A percentile compares a stretch with the other conserved stretches of the same genome.
Evolutionary conservation across 2,113 vertebrate genomes (phyloP).

Genomic region (Megaceryle maxima): DNA sequence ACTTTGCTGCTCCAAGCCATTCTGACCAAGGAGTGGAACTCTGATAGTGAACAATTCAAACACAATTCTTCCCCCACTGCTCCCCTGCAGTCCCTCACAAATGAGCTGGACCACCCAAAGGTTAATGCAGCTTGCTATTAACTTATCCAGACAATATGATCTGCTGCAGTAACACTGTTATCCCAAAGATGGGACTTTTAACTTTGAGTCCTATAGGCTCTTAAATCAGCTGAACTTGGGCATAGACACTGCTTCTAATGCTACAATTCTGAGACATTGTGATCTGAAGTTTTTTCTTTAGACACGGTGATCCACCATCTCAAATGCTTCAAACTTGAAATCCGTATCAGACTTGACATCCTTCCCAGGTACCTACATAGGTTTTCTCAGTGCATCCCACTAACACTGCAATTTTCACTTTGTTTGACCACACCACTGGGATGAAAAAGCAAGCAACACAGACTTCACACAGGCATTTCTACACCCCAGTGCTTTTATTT

Average conservation of each 20-base stretch:
- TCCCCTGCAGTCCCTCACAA: not conserved
- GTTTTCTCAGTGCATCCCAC: not conserved
- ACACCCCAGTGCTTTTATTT: not conserved
- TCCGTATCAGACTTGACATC: not conserved
- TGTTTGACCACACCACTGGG: not conserved
- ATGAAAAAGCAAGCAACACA: not conserved
- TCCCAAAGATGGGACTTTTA: not conserved
- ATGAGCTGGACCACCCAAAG: not conserved
- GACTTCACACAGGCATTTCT: not conserved
- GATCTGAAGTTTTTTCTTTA: not conserved
- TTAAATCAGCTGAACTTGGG: not conserved
- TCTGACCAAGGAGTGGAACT: not conserved
- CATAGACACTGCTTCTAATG: not conserved
- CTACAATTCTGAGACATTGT: not conserved
- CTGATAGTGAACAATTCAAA: not conserved
- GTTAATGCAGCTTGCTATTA: not conserved
- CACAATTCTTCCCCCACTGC: not conserved
- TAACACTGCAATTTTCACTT: not conserved
- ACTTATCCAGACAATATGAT: not conserved
- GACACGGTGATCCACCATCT: not conserved
- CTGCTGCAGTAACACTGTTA: not conserved
- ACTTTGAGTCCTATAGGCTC: not conserved
- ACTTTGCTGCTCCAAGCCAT: not conserved
- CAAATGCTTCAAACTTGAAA: not conserved
- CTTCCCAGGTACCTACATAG: not conserved